These are phyloP conservation scores for Bos javanicus DNA, from an alignment of 2,113 vertebrate species.

Conservation along the genomic window DNA sequence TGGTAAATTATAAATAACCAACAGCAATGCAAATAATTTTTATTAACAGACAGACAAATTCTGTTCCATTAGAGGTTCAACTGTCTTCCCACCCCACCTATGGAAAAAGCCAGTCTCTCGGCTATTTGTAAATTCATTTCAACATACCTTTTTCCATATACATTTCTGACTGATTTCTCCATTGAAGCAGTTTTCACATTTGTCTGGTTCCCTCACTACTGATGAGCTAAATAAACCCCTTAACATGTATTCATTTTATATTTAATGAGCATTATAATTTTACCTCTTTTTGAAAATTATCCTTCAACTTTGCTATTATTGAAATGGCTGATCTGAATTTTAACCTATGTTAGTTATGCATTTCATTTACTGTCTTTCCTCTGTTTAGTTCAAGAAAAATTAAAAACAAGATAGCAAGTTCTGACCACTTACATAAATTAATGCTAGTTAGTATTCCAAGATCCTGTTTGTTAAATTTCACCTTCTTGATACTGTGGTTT, in stretches of 20 bases:
- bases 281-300: background rate
- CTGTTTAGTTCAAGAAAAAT: background rate
- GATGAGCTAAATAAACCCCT: background rate
- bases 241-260: background rate
- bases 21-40: background rate
- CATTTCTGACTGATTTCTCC: background rate
- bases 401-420: background rate
- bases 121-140: background rate
- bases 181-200: background rate
- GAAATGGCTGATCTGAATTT: conserved; percentile 2
- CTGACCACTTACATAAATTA: background rate
- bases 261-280: background rate
- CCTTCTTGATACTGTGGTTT: background rate
- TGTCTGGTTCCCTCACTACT: background rate
- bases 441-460: background rate
- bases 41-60: conserved; percentile 21
- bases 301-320: background rate
- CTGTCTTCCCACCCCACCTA: background rate
- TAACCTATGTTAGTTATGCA: background rate
- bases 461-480: background rate
- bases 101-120: background rate
- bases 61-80: background rate
- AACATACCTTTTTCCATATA: background rate
- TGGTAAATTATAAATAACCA: background rate
- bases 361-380: background rate